Evolutionary conservation across 2,113 vertebrate genomes (phyloP).

Genomic region (Sprattus sprattus): DNA sequence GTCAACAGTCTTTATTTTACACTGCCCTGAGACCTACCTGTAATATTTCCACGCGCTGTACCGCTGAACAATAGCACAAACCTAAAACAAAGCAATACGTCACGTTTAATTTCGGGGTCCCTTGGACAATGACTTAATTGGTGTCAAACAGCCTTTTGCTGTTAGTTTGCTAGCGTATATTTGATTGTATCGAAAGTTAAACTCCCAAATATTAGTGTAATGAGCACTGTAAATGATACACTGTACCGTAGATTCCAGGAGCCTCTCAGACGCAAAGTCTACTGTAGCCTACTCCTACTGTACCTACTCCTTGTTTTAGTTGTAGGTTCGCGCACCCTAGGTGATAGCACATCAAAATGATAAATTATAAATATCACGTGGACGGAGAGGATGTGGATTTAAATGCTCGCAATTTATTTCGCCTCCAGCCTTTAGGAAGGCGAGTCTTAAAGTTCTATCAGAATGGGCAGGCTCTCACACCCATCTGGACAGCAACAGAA

Average conservation of each 20-base stretch:
- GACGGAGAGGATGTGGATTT: constrained; percentile 70
- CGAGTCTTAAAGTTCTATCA: constrained; percentile 67
- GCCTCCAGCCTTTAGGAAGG: constrained; percentile 60
- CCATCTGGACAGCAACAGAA: constrained; percentile 62
- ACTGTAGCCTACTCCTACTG: neutral
- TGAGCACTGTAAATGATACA: neutral
- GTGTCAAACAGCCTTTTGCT: neutral
- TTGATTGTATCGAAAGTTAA: neutral
- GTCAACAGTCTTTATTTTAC: neutral
- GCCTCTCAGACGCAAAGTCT: neutral
- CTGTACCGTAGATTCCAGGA: neutral
- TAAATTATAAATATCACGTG: constrained; percentile 77
- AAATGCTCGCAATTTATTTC: constrained; percentile 73
- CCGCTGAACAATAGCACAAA: neutral
- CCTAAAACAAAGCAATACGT: neutral
- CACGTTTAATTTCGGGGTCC: neutral
- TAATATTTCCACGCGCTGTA: neutral
- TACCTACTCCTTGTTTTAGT: neutral
- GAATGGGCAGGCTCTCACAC: constrained; percentile 70
- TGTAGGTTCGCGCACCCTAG: neutral
- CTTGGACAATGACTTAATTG: neutral
- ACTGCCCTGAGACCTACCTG: neutral
- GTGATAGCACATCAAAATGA: constrained; percentile 20
- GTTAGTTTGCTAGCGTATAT: neutral
- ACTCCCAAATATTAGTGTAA: neutral